Base-by-base conservation (phyloP, 2,113 vertebrate species). In the Varanus komodoensis region DNA sequence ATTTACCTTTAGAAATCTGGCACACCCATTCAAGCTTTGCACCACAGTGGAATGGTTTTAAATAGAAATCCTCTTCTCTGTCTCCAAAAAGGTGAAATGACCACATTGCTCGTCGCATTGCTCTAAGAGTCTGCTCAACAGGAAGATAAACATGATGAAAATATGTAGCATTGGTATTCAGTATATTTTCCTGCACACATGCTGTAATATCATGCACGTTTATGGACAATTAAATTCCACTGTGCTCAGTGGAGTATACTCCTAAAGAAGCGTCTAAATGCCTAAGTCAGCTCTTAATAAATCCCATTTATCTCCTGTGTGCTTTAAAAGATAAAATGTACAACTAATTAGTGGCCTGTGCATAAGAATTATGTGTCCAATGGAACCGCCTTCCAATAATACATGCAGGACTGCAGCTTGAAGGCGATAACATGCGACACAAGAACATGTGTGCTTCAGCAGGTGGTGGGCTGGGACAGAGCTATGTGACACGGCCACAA, bases 11-110 rank as follows among this genome's bases (percentile, higher is more conserved):
- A 73, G 98, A 97, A 91, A 99, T 98, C 95, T 99, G 99, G 94
- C 99, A 99, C 87, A 98, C 98, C 98, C 98, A 99, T 93, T 99
- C 99, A 34, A 99, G 97, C 87, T 92, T 96, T 80, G 97, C 97
- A 25, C 98, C 98, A 94, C 99, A 99, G 92, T 98, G 98, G 93
- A 99, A 99, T 38, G 98, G 98, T 6, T 94, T 98, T 92, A 98
- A 96, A 52, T 97, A 97, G 96, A 98, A 98, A 34, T 97, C 94
- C 3, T 93, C 85, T 52, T 97, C 95, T 94, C 92, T 96, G 25
- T 90, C 86, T 17, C 95, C 89, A 86, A 89, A 69, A 73, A 95
- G 95, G 92, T 96, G 92, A 73, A 86, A 71, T n/a, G 77, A 75
- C 96, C 95, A 97, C 57, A 90, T 61, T 2, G 95, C 95, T 88